Base-by-base conservation (phyloP, 2,113 vertebrate genomes). In the Aramus guarauna region DNA sequence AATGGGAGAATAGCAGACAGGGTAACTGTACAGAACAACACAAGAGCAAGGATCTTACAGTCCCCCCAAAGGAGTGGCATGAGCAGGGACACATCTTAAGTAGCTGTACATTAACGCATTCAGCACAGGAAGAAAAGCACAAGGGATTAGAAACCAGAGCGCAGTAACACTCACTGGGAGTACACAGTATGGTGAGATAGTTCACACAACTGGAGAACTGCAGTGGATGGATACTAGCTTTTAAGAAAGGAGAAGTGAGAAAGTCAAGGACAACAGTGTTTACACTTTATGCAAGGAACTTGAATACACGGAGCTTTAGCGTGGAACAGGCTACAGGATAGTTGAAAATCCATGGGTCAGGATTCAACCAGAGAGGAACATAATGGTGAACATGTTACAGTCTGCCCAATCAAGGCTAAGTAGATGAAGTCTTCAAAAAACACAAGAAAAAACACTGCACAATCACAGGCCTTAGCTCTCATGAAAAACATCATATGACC, bases 101-200 rank as follows among this genome's bases (percentile, higher is more conserved):
- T 3, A 72, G 9, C 24, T 60, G 5, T 23, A 30, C 6, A 30
- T 9, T 23, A 91, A 64, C 3, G 2, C 47, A 79, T 16, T 56
- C 39, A 47, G 50, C 34, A 63, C 20, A 73, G 63, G 37, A n/a
- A 80, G 18, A 48, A 85, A 85, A 77, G 27, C 26, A 69, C 6
- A 20, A 34, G 19, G 6, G 22, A 68, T 48, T 53, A 50, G 23
- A 90, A 74, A 92, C 6, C 19, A 36, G 5, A 66, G 32, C 2
- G 5, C 0, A 0, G 9, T 11, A 67, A 64, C 10, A 43, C 45
- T 56, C 24, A 41, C 17, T 15, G 26, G 20, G 20, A 85, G 7
- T n/a, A 63, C 1, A 2, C 1, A 1, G 23, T n/a, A 43, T 0
- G 7, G 69, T 22, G 56, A 72, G 34, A 71, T 1, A 66, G 34